A percentile compares a stretch with the other conserved stretches of the same genome.
Evolutionary conservation across 2,113 vertebrate genomes (phyloP).

Genomic region (Polypterus bichir): DNA sequence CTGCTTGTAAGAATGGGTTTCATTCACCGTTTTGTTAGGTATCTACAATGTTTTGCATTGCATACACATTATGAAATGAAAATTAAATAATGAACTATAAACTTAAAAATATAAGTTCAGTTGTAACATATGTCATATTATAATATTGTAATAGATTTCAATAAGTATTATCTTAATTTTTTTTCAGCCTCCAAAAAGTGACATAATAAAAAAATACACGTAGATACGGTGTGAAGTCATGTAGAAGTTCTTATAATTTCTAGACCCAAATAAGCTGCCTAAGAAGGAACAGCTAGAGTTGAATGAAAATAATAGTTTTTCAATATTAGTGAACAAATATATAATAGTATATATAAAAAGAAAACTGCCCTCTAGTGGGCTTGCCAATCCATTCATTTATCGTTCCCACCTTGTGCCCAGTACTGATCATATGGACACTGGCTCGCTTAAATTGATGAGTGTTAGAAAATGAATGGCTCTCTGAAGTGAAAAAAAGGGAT

Average conservation of each 20-base stretch:
- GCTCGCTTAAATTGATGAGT: slow-evolving; percentile 12
- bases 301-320: slow-evolving; percentile 18
- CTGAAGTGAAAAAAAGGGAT: no score
- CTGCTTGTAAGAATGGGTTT: no score
- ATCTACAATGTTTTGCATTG: no score
- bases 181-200: no score
- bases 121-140: no score
- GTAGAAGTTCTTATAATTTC: slow-evolving; percentile 17
- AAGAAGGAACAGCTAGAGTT: slow-evolving; percentile 11
- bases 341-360: slow-evolving; percentile 22
- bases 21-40: no score
- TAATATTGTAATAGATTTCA: no score
- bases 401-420: not conserved
- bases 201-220: slow-evolving; percentile 8
- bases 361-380: slow-evolving; percentile 28
- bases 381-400: not conserved
- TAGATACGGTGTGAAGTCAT: slow-evolving; percentile 26
- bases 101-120: no score
- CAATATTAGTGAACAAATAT: slow-evolving; percentile 27
- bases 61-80: no score
- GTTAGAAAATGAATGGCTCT: not conserved
- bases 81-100: no score
- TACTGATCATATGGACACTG: not conserved
- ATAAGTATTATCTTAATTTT: no score
- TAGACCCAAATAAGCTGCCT: slow-evolving; percentile 14